Base-by-base conservation (phyloP, 92 coral and sea anemone genomes). In the Porites lobata region DNA sequence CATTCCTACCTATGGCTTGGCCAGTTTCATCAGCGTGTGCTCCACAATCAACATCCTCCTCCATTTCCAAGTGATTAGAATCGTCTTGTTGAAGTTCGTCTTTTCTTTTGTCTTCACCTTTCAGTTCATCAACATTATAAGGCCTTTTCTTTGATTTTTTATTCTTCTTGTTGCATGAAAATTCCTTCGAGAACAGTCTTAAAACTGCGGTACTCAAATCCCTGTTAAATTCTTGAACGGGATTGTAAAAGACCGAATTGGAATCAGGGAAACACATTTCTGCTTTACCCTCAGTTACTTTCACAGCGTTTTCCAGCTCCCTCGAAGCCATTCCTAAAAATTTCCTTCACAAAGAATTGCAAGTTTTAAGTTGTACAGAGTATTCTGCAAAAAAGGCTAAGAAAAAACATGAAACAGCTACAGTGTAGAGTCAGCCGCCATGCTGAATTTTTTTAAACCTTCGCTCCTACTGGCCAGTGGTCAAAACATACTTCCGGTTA, bases 191-290 rank as follows among this genome's bases (percentile, higher is more conserved):
- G 75, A 87, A 93, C 3, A 96, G 84, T 69, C 85, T 85, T 52
- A 97, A 88, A 8, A 92, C 95, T n/a, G 95, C 96, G 14, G 94
- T 92, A 38, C 99, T 97, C 78, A 97, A 61, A 82, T 96, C 99
- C 57, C 99, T 90, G 89, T 97, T 97, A 91, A 97, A 97, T 67
- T 96, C 99, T 83, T 97, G 99, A 47, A 97, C 99, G 38, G 98
- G 99, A 68, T 97, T 97, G 81, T 97, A 97, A 65, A 97, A 97
- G 51, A 97, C 99, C 8, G 92, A 93, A 72, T 94, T 97, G 2
- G 95, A 90, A 77, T 86, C 86, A 50, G 96, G 95, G 80, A 96
- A 96, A 56, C 89, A 88, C 11, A 97, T 97, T 79, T 94, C 96
- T 19, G 99, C 99, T 91, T 96, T 94, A 69, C 99, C 99, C 82